phyloP scores from a whole-genome alignment of 2,113 vertebrate species.

The Phylloscopus trochiloides region DNA sequence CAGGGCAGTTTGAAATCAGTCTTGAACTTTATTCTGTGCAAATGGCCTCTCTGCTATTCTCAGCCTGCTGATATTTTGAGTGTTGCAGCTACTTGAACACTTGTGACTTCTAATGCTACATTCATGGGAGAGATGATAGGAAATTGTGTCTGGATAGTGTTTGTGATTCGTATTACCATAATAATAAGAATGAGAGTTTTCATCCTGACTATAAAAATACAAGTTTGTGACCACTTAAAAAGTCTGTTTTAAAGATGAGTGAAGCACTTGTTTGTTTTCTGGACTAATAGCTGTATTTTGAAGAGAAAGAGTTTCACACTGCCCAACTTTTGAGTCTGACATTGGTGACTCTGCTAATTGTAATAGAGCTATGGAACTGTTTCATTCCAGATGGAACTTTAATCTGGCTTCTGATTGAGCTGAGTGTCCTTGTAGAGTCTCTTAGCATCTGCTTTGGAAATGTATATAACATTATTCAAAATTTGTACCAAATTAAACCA shows the following conservation, averaged over 20 bases:
- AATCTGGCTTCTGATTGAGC: constrained; percentile 79
- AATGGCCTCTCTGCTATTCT: not conserved
- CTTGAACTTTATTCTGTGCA: not conserved
- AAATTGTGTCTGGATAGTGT: not conserved
- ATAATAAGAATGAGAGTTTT: not conserved
- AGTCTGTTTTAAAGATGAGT: not conserved
- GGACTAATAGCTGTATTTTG: not conserved
- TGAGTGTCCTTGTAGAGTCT: constrained; percentile 76
- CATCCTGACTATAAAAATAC: not conserved
- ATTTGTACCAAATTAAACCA: constrained; percentile 79
- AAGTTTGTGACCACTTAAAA: not conserved
- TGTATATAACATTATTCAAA: constrained; percentile 79
- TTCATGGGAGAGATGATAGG: not conserved
- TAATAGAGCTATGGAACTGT: constrained; percentile 71
- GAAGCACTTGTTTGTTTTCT: not conserved
- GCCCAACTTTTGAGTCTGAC: constrained; percentile 49
- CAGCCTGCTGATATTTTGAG: not conserved
- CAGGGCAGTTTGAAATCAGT: not conserved
- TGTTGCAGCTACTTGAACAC: not conserved
- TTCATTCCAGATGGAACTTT: constrained; percentile 78
- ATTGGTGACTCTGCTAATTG: constrained; percentile 73
- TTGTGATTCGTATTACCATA: not conserved
- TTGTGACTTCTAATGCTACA: not conserved
- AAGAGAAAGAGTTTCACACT: constrained; percentile 12
- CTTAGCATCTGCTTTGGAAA: constrained; percentile 82